Conservation (phyloP, 2,113 vertebrate genomes). For the Noctilio leporinus region DNA sequence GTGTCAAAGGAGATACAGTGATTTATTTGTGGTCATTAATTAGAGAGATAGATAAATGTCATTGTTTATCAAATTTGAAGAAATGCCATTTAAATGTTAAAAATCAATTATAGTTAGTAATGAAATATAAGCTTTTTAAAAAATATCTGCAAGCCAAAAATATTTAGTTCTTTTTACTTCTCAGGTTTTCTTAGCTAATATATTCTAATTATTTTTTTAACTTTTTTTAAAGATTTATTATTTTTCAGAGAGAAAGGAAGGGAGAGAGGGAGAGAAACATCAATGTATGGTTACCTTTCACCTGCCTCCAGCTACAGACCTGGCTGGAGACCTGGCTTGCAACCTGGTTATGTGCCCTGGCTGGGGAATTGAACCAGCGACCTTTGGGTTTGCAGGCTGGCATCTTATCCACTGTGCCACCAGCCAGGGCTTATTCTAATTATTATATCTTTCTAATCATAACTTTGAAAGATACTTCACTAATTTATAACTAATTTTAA, state of each 20-base stretch:
- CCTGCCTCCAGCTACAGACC: too few species aligned
- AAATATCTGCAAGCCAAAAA: background rate
- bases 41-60: constrained; percentile 17
- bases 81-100: background rate
- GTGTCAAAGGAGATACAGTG: background rate
- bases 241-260: too few species aligned
- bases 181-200: background rate
- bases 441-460: background rate
- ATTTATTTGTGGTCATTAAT: background rate
- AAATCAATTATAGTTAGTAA: background rate
- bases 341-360: too few species aligned
- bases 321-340: too few species aligned
- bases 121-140: background rate
- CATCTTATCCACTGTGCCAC: too few species aligned
- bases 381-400: too few species aligned
- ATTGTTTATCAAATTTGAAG: background rate
- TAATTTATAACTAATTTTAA: constrained; percentile 57
- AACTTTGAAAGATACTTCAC: constrained; percentile 51
- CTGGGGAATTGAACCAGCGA: too few species aligned
- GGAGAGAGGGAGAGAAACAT: too few species aligned
- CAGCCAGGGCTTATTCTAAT: too few species aligned
- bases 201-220: background rate
- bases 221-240: too few species aligned
- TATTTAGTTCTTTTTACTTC: background rate
- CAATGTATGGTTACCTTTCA: too few species aligned